phyloP scores from a whole-genome alignment of 1,140 invertebrate species.

The Eumeta japonica region DNA sequence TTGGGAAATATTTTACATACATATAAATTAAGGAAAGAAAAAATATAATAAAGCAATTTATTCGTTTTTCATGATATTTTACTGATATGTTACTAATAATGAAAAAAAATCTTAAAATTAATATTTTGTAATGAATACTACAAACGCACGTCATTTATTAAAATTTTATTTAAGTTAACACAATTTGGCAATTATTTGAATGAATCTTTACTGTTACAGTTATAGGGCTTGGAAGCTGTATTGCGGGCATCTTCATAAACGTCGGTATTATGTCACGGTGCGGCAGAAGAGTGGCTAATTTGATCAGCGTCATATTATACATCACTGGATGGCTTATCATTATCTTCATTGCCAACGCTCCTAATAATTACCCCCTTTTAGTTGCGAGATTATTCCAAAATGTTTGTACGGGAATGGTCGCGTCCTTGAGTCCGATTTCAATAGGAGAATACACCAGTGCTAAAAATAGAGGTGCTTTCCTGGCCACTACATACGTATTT shows the following conservation, averaged over 20 bases:
- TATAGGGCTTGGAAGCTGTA: conserved; percentile 15
- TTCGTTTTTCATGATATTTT: no score
- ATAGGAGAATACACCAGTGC: conserved; percentile 30
- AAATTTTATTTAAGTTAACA: no score
- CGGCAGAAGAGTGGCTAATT: conserved; percentile 15
- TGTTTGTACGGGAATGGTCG: conserved; percentile 19
- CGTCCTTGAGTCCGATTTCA: conserved; percentile 18
- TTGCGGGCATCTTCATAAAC: conserved; percentile 16
- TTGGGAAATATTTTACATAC: no score
- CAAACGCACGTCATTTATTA: no score
- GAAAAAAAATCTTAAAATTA: no score
- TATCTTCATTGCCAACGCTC: conserved; percentile 9
- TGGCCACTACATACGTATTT: conserved; percentile 16
- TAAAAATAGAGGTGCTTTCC: conserved; percentile 20
- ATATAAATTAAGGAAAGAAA: no score
- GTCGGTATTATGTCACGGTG: conserved; percentile 15
- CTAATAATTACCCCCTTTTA: conserved; percentile 16
- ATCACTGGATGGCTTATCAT: conserved; percentile 18
- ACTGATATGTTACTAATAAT: no score
- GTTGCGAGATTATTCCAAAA: conserved; percentile 23
- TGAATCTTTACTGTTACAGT: no score
- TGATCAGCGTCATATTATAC: conserved; percentile 10
- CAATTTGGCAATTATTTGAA: no score
- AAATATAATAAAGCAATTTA: no score
- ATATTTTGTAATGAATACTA: no score